Percentiles rank a stretch among this genome's conserved stretches.
These are phyloP conservation scores for Brienomyrus longianalis DNA, from an alignment of 2,113 vertebrate species.

Conservation along the genomic window DNA sequence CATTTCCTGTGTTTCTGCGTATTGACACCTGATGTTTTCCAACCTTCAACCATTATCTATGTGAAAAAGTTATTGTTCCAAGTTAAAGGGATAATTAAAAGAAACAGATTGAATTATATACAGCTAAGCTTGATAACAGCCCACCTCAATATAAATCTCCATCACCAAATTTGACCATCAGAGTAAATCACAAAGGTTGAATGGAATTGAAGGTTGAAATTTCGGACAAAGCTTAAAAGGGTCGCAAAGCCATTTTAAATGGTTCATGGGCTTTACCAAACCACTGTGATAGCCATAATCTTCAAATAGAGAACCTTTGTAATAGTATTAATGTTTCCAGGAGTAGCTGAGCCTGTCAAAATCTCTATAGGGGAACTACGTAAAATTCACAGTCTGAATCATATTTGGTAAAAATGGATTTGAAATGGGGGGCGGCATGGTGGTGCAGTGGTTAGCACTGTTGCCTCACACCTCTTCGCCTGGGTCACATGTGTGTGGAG, in stretches of 20 bases:
- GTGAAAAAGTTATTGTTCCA: background rate
- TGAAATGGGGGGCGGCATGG: background rate
- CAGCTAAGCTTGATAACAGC: background rate
- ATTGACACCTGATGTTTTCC: background rate
- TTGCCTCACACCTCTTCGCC: too few relatives aligned
- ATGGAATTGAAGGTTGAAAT: too few relatives aligned
- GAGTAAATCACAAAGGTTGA: background rate
- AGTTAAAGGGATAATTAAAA: background rate
- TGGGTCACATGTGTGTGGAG: too few relatives aligned
- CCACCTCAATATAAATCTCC: background rate
- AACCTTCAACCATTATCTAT: background rate
- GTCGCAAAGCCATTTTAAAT: background rate
- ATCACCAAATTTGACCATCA: background rate
- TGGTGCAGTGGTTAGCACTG: too few relatives aligned
- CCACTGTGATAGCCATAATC: background rate
- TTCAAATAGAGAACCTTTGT: background rate
- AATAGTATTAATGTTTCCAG: background rate
- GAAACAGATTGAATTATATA: background rate
- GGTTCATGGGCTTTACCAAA: background rate
- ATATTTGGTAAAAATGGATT: background rate
- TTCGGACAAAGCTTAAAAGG: background rate
- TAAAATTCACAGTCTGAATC: background rate
- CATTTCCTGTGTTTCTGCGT: background rate
- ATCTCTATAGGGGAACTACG: background rate
- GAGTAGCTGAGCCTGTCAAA: background rate